Evolutionary conservation across 1,140 invertebrate genomes (phyloP).

Genomic region (Drosophila pruinosa): DNA sequence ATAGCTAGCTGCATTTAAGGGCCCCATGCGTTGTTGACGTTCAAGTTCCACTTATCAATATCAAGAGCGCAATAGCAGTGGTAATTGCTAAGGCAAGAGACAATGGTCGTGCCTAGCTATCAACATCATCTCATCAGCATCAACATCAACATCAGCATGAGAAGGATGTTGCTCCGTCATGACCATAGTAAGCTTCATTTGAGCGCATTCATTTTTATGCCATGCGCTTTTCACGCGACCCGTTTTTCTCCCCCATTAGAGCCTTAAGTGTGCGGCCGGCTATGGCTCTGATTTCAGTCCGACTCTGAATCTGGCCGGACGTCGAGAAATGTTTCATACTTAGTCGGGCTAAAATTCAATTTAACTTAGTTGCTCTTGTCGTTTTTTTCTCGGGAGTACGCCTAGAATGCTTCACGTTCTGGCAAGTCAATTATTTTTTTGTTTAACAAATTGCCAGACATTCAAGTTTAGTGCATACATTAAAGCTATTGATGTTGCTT

Average conservation of each 20-base stretch:
- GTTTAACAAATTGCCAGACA: conserved; percentile 76
- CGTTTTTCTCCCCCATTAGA: conserved; percentile 64
- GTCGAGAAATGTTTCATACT: conserved; percentile 64
- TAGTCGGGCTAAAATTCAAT: conserved; percentile 58
- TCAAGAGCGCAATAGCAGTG: conserved; percentile 43
- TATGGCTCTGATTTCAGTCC: neutral
- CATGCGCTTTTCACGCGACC: conserved; percentile 66
- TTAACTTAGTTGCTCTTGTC: conserved; percentile 37
- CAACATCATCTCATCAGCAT: conserved; percentile 34
- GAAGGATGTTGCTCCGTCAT: too few relatives aligned
- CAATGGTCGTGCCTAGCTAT: conserved; percentile 8
- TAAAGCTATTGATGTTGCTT: conserved; percentile 9
- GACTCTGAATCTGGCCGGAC: neutral
- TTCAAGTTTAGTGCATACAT: conserved; percentile 66
- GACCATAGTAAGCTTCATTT: conserved; percentile 55
- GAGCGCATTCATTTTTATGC: conserved; percentile 65
- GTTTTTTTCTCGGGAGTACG: neutral
- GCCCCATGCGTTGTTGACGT: conserved; percentile 68
- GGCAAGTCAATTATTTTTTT: conserved; percentile 77
- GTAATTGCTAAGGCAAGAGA: neutral
- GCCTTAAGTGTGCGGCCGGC: conserved; percentile 44
- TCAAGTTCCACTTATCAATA: conserved; percentile 74
- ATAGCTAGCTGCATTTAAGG: conserved; percentile 56
- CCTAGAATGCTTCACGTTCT: conserved; percentile 27
- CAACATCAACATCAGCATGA: neutral